These are phyloP conservation scores for Catharus fuscescens DNA, from an alignment of 2,113 vertebrate species.

Conservation along the genomic window DNA sequence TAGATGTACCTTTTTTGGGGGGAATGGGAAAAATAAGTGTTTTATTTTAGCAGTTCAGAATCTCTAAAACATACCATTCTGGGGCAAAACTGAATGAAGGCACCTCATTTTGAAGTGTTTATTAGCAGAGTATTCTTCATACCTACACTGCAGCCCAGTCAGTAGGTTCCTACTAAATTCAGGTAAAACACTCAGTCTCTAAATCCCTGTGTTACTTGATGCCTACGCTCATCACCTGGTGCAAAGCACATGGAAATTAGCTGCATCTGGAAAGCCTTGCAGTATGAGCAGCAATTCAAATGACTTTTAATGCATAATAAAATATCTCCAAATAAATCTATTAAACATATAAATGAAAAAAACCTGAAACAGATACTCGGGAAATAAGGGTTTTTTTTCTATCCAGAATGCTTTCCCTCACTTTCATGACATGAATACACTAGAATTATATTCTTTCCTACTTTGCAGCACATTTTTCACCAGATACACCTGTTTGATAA, in stretches of 20 bases:
- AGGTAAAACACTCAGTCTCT: not conserved
- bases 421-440: not conserved
- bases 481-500: not conserved
- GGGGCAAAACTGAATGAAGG: not conserved
- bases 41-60: not conserved
- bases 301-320: not conserved
- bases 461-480: not conserved
- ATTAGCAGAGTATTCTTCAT: not conserved
- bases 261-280: not conserved
- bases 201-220: not conserved
- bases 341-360: not conserved
- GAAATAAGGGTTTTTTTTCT: not conserved
- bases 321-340: not conserved
- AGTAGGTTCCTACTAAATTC: not conserved
- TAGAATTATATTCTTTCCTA: not conserved
- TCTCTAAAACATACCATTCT: not conserved
- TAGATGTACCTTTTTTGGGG: not conserved
- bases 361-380: not conserved
- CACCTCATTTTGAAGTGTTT: not conserved
- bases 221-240: not conserved
- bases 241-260: not conserved
- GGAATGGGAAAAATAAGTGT: not conserved
- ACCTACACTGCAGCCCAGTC: accelerated
- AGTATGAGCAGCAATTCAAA: not conserved
- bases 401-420: not conserved